These are phyloP conservation scores for Thinocorus orbignyianus DNA, from an alignment of 2,113 vertebrate genomes.

Conservation along the genomic window DNA sequence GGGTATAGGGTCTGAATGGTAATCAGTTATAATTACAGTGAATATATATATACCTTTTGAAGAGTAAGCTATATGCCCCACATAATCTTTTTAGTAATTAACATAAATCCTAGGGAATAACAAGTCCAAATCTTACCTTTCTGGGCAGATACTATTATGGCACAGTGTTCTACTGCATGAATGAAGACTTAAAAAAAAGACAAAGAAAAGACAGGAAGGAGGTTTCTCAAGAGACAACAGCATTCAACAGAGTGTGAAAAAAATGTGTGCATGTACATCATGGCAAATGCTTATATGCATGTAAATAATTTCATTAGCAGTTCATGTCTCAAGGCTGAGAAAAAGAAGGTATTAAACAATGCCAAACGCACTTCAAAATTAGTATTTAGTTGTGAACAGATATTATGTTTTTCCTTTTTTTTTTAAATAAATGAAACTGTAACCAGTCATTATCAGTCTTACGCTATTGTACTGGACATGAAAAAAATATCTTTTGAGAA, in stretches of 20 bases:
- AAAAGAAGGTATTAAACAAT: not conserved
- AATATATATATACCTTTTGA: not conserved
- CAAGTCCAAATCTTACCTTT: not conserved
- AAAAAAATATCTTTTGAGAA: not conserved
- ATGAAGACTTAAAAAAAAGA: not conserved
- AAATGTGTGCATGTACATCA: too few species aligned
- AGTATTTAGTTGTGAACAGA: not conserved
- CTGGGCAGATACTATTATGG: not conserved
- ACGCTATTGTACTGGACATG: not conserved
- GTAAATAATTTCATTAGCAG: not conserved
- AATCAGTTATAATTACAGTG: not conserved
- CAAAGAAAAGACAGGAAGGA: too few species aligned
- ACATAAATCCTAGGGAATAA: not conserved
- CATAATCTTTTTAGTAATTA: not conserved
- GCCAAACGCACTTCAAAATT: not conserved
- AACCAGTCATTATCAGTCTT: not conserved
- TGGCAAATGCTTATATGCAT: not conserved
- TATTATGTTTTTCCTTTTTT: not conserved
- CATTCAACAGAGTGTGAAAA: not conserved
- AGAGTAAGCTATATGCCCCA: not conserved
- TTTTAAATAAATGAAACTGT: not conserved
- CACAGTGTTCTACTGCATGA: not conserved
- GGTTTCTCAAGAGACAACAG: not conserved
- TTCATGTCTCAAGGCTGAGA: not conserved
- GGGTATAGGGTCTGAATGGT: not conserved